Conservation (phyloP, 2,888 invertebrate species). For the Parelbella ahira region DNA sequence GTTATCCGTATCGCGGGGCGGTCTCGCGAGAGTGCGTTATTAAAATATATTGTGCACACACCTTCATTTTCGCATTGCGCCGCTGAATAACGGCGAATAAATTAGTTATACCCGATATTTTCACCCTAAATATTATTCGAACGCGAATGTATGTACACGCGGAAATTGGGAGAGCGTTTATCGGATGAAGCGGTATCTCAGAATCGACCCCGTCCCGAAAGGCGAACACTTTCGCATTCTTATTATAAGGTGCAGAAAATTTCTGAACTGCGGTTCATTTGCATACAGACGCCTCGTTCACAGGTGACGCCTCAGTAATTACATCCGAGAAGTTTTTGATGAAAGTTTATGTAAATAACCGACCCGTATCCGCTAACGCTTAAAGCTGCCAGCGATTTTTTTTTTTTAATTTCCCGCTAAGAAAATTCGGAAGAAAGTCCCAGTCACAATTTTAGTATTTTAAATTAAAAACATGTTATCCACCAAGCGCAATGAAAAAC, state of each 20-base stretch:
- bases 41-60: conserved; percentile 74
- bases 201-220: conserved; percentile 40
- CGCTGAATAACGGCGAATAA: conserved; percentile 59
- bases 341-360: conserved; percentile 64
- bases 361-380: conserved; percentile 40
- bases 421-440: no score
- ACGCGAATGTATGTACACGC: conserved; percentile 58
- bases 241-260: conserved; percentile 73
- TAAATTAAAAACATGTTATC: no score
- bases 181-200: conserved; percentile 64
- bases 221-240: conserved; percentile 54
- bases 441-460: no score
- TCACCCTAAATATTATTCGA: conserved; percentile 72
- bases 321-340: conserved; percentile 63
- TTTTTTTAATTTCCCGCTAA: neutral
- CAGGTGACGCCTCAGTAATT: conserved; percentile 76
- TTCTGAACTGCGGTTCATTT: conserved; percentile 59
- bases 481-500: no score
- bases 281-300: conserved; percentile 63
- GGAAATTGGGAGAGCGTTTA: conserved; percentile 74
- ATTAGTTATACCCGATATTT: conserved; percentile 74
- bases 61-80: conserved; percentile 52
- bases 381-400: conserved; percentile 28
- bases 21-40: conserved; percentile 70
- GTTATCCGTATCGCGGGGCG: conserved; percentile 63